Conservation (phyloP, 2,888 invertebrate species). For the Ophion costatus region DNA sequence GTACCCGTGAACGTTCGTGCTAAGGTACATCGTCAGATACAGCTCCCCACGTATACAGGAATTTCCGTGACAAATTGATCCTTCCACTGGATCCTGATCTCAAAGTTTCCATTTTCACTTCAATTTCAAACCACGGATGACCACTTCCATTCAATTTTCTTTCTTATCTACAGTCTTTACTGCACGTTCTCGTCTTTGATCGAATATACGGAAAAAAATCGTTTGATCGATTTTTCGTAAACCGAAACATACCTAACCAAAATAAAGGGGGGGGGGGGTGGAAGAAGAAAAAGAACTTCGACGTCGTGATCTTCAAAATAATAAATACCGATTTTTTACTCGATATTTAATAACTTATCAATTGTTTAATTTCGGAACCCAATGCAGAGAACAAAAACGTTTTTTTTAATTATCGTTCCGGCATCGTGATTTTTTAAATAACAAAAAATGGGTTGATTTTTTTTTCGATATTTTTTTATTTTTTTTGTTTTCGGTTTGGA, state of each 20-base stretch:
- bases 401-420: neutral
- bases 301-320: neutral
- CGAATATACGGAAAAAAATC: neutral
- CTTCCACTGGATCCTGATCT: too few species aligned
- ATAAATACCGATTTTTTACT: neutral
- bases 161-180: too few species aligned
- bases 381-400: too few species aligned
- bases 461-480: neutral
- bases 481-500: neutral
- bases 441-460: neutral
- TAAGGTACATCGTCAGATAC: neutral
- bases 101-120: too few species aligned
- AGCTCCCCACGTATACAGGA: neutral
- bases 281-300: neutral
- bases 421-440: neutral
- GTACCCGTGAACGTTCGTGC: neutral
- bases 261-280: neutral
- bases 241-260: neutral
- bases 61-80: neutral
- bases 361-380: neutral
- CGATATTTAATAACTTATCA: neutral
- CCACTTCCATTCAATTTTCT: too few species aligned
- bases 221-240: neutral
- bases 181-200: too few species aligned
- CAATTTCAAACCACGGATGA: too few species aligned